Conservation (phyloP, 2,888 invertebrate species). For the Aplocera efformata region DNA sequence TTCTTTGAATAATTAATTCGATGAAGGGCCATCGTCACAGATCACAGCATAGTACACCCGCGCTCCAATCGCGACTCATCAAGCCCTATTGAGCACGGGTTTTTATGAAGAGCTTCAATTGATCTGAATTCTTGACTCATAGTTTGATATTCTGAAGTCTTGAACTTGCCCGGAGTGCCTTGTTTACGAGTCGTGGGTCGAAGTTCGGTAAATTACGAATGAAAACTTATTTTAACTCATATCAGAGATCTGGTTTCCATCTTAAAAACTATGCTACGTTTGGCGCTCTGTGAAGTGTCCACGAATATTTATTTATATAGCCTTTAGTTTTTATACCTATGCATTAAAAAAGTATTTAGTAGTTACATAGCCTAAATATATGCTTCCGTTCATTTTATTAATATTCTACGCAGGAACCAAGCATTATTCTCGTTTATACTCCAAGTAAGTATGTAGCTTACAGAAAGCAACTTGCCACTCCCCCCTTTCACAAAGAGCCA, state of each 20-base stretch:
- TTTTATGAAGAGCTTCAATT: slow-evolving; percentile 39
- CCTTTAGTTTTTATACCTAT: no score
- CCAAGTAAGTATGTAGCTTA: slow-evolving; percentile 11
- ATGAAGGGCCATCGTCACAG: slow-evolving; percentile 56
- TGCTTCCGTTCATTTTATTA: no score
- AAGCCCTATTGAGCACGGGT: slow-evolving; percentile 61
- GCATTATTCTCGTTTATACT: neutral
- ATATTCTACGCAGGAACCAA: no score
- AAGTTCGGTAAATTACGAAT: no score
- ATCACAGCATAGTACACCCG: slow-evolving; percentile 19
- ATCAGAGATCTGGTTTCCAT: no score
- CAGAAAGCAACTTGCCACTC: slow-evolving; percentile 2
- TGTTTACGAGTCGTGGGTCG: no score
- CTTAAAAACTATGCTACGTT: no score
- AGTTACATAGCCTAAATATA: no score
- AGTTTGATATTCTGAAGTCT: slow-evolving; percentile 1
- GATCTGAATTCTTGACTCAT: slow-evolving; percentile 20
- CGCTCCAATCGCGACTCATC: slow-evolving; percentile 60
- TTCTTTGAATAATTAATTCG: slow-evolving; percentile 74
- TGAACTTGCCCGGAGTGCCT: slow-evolving; percentile 2
- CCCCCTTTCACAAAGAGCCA: slow-evolving; percentile 37
- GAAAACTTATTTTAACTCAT: no score
- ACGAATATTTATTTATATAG: no score
- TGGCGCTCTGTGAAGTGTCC: no score
- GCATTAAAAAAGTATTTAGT: no score